Conservation (phyloP, 2,113 vertebrate genomes). For the Saccopteryx bilineata region DNA sequence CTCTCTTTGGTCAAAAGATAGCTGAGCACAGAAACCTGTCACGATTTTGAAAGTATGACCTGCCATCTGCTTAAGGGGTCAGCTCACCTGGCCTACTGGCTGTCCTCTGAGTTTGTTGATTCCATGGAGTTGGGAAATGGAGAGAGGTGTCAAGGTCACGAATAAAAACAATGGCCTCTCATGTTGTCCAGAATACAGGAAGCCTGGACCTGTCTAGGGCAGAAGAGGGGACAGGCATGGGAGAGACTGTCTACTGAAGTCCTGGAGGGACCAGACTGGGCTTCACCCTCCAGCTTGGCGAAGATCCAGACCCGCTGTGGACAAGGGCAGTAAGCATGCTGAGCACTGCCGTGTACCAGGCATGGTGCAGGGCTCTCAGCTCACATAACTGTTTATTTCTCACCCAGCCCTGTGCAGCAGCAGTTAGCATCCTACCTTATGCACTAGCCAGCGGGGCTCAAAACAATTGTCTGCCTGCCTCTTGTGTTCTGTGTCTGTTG, state of each 20-base stretch:
- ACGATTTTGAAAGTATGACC: not conserved
- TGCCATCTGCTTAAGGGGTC: conserved; percentile 3
- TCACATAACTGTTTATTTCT: not conserved
- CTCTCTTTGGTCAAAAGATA: not conserved
- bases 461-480: not conserved
- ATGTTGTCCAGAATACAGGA: not conserved
- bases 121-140: not conserved
- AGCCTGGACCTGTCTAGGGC: not conserved
- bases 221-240: not conserved
- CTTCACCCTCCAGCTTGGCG: rapidly evolving
- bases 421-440: not conserved
- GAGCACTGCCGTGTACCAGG: rapidly evolving
- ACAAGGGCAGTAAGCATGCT: rapidly evolving
- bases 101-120: not conserved
- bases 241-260: not conserved
- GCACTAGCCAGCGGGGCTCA: not conserved
- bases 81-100: not conserved
- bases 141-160: not conserved
- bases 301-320: not conserved
- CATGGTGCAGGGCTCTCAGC: rapidly evolving
- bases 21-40: not conserved
- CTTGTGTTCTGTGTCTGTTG: not conserved
- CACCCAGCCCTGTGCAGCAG: not conserved
- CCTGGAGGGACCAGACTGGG: not conserved
- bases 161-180: not conserved